These are phyloP conservation scores for Tipula lateralis DNA, from an alignment of 2,888 invertebrate species.

Conservation along the genomic window DNA sequence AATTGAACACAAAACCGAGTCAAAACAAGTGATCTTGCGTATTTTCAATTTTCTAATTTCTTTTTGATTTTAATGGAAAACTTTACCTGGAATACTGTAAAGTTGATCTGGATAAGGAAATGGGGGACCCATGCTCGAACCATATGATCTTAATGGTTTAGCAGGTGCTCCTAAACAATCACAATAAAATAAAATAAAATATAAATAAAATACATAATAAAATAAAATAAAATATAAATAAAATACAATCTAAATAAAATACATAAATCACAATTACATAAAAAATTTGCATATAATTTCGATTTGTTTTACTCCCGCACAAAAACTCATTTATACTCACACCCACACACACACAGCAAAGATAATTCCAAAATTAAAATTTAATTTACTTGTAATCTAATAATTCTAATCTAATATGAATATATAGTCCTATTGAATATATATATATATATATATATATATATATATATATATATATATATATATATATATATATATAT, in stretches of 20 bases:
- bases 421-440: background rate
- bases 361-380: background rate
- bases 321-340: background rate
- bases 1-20: constrained; percentile 30
- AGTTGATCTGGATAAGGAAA: constrained; percentile 51
- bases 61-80: constrained; percentile 30
- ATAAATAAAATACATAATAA: constrained; percentile 5
- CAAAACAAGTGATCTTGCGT: constrained; percentile 32
- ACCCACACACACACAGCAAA: background rate
- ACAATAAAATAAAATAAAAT: constrained; percentile 24
- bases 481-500: too few species aligned
- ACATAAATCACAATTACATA: constrained; percentile 31
- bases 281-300: constrained; percentile 29
- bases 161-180: constrained; percentile 48
- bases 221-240: too few species aligned
- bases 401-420: constrained; percentile 1
- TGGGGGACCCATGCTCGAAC: constrained; percentile 49
- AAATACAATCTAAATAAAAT: too few species aligned
- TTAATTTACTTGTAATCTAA: background rate
- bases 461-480: too few species aligned
- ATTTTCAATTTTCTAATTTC: background rate
- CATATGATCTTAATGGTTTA: constrained; percentile 51
- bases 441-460: too few species aligned
- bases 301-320: background rate
- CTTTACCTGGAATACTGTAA: constrained; percentile 51